These are phyloP conservation scores for Geococcyx californianus DNA, from an alignment of 2,113 vertebrate genomes.

Conservation along the genomic window DNA sequence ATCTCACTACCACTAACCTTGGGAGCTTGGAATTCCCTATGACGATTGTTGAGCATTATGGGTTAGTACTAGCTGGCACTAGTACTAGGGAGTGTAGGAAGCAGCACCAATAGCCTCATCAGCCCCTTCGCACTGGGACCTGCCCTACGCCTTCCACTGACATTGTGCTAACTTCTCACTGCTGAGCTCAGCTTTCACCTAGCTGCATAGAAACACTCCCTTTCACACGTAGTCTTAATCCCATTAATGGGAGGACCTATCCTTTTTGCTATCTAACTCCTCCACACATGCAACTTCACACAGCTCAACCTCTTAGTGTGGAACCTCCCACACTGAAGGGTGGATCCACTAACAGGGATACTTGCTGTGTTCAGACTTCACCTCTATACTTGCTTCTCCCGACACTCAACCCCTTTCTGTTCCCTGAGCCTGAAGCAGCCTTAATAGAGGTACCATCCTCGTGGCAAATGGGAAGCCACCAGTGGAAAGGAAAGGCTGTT, in stretches of 20 bases:
- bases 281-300: rapidly evolving
- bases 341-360: not conserved
- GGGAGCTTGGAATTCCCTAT: not conserved
- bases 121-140: not conserved
- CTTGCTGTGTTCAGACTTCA: rapidly evolving
- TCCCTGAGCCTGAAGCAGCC: not conserved
- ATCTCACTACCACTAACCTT: not conserved
- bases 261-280: not conserved
- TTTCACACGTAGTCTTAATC: not conserved
- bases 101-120: not conserved
- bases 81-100: not conserved
- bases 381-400: not conserved
- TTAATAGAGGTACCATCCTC: not conserved
- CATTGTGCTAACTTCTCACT: not conserved
- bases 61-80: not conserved
- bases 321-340: not conserved
- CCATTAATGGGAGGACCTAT: not conserved
- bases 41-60: not conserved
- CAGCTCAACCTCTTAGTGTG: rapidly evolving
- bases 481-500: not conserved
- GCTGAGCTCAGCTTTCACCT: not conserved
- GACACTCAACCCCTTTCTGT: not conserved
- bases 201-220: not conserved
- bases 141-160: not conserved
- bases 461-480: not conserved